Conservation (phyloP, 2,888 invertebrate genomes). For the Acrobasis suavella region DNA sequence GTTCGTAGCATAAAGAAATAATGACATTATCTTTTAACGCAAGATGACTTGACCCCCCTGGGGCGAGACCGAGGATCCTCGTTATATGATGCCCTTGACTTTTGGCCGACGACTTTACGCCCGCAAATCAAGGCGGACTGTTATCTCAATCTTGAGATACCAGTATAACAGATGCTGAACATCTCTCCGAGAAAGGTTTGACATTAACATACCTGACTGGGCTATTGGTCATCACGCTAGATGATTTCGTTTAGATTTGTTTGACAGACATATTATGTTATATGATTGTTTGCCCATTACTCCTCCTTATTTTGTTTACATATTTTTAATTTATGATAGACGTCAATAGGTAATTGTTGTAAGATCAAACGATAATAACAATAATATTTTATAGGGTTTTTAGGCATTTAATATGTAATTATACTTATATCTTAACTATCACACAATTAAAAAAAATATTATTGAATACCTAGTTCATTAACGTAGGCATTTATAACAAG, state of each 20-base stretch:
- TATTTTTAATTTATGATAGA: too few relatives aligned
- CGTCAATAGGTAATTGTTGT: not conserved
- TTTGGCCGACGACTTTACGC: slow-evolving; percentile 43
- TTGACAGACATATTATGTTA: slow-evolving; percentile 14
- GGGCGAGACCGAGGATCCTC: not conserved
- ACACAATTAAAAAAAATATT: too few relatives aligned
- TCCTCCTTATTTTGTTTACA: not conserved
- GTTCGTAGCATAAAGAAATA: slow-evolving; percentile 6
- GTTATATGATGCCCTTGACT: slow-evolving; percentile 49
- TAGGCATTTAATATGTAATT: too few relatives aligned
- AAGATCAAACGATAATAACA: too few relatives aligned
- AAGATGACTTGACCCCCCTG: slow-evolving; percentile 8
- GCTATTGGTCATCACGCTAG: slow-evolving; percentile 14
- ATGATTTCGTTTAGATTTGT: slow-evolving; percentile 10
- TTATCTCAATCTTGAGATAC: slow-evolving; percentile 36
- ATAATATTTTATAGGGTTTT: too few relatives aligned
- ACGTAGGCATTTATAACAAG: not conserved
- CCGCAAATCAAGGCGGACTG: slow-evolving; percentile 41
- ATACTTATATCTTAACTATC: too few relatives aligned
- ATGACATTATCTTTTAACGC: slow-evolving; percentile 19
- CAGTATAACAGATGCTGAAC: slow-evolving; percentile 25
- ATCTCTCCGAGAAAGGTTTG: slow-evolving; percentile 25
- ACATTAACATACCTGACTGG: slow-evolving; percentile 21
- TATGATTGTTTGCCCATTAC: not conserved
- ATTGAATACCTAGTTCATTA: too few relatives aligned